Conservation (phyloP, 2,888 invertebrate genomes). For the Drosophila affinis region DNA sequence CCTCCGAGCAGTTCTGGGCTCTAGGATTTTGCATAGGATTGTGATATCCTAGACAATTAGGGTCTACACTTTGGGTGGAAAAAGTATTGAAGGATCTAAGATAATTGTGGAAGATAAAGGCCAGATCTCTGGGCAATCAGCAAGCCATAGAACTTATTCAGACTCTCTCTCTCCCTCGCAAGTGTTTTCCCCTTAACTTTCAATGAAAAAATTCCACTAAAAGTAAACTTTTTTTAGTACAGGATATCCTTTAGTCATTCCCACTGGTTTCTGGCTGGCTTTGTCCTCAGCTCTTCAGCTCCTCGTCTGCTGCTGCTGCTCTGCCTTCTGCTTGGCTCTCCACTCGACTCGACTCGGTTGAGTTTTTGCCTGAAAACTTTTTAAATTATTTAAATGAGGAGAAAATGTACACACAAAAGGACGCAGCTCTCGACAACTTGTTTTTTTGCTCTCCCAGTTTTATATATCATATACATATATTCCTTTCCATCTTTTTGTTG, state of each 20-base stretch:
- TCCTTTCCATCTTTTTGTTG: not conserved
- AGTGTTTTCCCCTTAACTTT: no score
- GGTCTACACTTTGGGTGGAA: not conserved
- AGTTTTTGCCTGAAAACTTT: conserved; percentile 51
- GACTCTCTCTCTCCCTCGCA: no score
- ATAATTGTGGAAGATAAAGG: no score
- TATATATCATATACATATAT: not conserved
- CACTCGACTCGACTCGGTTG: conserved; percentile 15
- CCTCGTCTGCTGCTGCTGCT: no score
- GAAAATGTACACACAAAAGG: conserved; percentile 23
- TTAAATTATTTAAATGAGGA: conserved; percentile 60
- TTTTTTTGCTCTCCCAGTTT: conserved; percentile 18
- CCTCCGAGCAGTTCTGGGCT: conserved; percentile 4
- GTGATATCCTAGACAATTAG: not conserved
- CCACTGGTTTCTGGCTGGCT: conserved; percentile 13
- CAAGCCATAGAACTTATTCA: no score
- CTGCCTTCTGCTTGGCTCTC: not conserved
- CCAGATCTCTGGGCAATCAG: no score
- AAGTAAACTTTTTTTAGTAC: not conserved
- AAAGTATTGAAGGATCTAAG: no score
- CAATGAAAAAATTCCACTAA: no score
- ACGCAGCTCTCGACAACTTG: conserved; percentile 31
- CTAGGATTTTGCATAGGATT: conserved; percentile 30
- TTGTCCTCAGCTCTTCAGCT: conserved; percentile 20
- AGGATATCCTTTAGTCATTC: not conserved